Evolutionary conservation across 2,888 invertebrate genomes (phyloP).

Genomic region (Torymus aiolomorphi): DNA sequence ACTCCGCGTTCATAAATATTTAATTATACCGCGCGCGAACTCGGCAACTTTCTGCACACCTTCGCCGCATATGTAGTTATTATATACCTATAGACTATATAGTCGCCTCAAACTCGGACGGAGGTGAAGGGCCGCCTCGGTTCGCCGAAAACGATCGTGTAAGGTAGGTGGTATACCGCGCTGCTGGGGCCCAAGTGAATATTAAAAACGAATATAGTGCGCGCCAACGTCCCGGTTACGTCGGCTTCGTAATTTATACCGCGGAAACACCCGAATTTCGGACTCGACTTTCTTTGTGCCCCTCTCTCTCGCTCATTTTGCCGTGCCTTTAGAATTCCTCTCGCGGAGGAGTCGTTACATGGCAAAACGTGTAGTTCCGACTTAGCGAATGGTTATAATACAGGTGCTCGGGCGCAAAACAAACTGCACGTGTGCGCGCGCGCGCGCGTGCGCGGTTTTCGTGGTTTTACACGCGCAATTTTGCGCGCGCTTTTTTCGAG

Average conservation of each 20-base stretch:
- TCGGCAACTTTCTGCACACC: constrained; percentile 3
- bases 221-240: constrained; percentile 4
- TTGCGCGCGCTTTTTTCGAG: too few species aligned
- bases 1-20: constrained; percentile 39
- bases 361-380: background rate
- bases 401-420: background rate
- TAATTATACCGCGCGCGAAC: constrained; percentile 17
- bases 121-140: too few species aligned
- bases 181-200: constrained; percentile 29
- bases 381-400: constrained; percentile 13
- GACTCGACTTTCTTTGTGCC: too few species aligned
- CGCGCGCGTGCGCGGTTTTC: too few species aligned
- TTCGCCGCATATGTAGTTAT: too few species aligned
- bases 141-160: too few species aligned
- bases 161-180: too few species aligned
- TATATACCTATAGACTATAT: too few species aligned
- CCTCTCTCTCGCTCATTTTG: too few species aligned
- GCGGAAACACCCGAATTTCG: constrained; percentile 9
- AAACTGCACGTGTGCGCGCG: background rate
- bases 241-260: constrained; percentile 33
- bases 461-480: too few species aligned
- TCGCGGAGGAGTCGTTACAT: background rate
- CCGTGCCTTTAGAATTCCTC: too few species aligned
- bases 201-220: constrained; percentile 41
- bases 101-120: too few species aligned